Conservation (phyloP, 2,797 vertebrate species). For the Otolemur crassicaudatus region DNA sequence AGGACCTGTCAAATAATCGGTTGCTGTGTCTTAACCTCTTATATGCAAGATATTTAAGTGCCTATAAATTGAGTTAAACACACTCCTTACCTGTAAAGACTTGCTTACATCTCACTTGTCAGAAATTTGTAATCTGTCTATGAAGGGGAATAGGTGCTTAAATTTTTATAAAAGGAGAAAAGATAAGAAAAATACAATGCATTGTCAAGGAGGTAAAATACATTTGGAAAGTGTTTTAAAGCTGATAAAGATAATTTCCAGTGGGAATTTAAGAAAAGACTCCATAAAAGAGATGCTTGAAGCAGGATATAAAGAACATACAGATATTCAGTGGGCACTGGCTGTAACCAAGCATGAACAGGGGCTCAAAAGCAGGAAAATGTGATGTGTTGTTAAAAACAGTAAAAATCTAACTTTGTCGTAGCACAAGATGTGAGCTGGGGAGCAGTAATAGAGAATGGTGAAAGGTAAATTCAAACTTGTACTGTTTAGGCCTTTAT, state of each 20-base stretch:
- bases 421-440: neutral
- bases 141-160: slow-evolving; percentile 1
- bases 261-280: slow-evolving; percentile 9
- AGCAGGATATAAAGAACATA: neutral
- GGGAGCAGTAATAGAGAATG: neutral
- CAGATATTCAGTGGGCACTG: neutral
- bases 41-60: neutral
- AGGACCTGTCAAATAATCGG: neutral
- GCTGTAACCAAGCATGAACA: neutral
- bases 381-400: neutral
- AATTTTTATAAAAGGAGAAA: neutral
- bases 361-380: neutral
- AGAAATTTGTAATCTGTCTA: neutral
- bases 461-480: neutral
- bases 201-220: slow-evolving; percentile 34
- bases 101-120: neutral
- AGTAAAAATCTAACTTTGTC: slow-evolving; percentile 15
- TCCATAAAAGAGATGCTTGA: neutral
- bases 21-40: neutral
- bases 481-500: neutral
- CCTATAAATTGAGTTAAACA: neutral
- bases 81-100: neutral
- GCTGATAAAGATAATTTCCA: neutral
- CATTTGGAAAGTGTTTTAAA: slow-evolving; percentile 21
- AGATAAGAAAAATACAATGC: slow-evolving; percentile 1